Base-by-base conservation (phyloP, 2,888 invertebrate species). In the Lithophane ornitopus region DNA sequence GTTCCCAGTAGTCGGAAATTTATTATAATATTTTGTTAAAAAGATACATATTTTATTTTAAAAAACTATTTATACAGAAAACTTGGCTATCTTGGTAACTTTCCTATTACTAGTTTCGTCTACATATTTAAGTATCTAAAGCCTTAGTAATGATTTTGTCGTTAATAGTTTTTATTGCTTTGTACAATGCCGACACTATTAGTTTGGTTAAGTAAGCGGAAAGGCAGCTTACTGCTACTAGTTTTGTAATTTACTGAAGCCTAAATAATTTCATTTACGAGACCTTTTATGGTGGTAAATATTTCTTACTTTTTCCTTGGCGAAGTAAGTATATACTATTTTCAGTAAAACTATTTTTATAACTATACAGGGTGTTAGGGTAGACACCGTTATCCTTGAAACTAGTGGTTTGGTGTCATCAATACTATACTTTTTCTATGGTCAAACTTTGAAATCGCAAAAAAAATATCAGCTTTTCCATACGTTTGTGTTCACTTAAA, bases 131-230 rank as follows among this genome's bases (percentile, higher is more conserved):
- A 56, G 34, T 76, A 41, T 28, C 6, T 19, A 39, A 68, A 68
- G 49, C 77, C 56, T 3, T 16, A 12, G 44, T 77, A 52, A 82
- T 82, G 28, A 12, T 26, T 63, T 52, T n/a, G 46, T 66, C 46
- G 34, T 61, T 19, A 16, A 16, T 49, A 49, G 46, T 52, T 67
- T 9, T 49, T 41, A 49, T 46, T 49, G 19, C 49, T 70, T 67
- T 78, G 62, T 28, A 56, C 54, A 34, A n/a, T 8, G 26, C 79
- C 70, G 70, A 39, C 44, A n/a, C 9, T 70, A 70, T 70, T 82
- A 56, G 49, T 49, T 16, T 6, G 26, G 9, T 16, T 54, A 83
- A 70, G 74, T 54, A 56, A 80, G 66, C 69, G 59, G 59, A n/a
- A 74, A 63, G 44, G 44, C 39, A 34, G 74, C 26, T 54, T 28